These are phyloP conservation scores for Sarcophaga peregrina DNA, from an alignment of 1,140 invertebrate species.

Conservation along the genomic window DNA sequence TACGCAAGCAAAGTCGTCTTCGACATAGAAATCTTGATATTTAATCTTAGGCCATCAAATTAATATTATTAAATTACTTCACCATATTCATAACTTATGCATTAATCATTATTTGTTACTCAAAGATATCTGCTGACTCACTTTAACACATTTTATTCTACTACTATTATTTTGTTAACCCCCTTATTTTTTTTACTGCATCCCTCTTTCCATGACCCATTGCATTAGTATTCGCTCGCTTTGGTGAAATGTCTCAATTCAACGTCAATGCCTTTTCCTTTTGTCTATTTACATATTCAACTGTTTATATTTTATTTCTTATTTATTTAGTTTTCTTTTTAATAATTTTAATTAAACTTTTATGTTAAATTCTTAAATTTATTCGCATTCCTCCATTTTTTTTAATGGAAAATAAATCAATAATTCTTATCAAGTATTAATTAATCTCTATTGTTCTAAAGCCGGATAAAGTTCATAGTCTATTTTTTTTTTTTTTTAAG, in stretches of 20 bases:
- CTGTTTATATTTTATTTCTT: neutral
- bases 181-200: neutral
- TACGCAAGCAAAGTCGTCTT: conserved; percentile 26
- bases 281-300: neutral
- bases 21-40: neutral
- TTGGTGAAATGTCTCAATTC: conserved; percentile 4
- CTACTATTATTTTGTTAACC: conserved; percentile 17
- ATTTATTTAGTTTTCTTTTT: neutral
- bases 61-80: neutral
- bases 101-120: conserved; percentile 4
- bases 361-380: no score
- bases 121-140: conserved; percentile 24
- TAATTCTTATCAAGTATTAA: conserved; percentile 11
- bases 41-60: neutral
- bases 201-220: neutral
- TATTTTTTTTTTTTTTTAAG: neutral
- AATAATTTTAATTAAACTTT: no score
- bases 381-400: neutral
- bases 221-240: neutral
- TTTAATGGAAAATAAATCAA: neutral
- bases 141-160: conserved; percentile 13
- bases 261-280: conserved; percentile 30
- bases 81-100: neutral
- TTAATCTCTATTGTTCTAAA: conserved; percentile 4
- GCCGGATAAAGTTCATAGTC: neutral